Evolutionary conservation across 2,113 vertebrate genomes (phyloP).

Genomic region (Solenodon paradoxus): DNA sequence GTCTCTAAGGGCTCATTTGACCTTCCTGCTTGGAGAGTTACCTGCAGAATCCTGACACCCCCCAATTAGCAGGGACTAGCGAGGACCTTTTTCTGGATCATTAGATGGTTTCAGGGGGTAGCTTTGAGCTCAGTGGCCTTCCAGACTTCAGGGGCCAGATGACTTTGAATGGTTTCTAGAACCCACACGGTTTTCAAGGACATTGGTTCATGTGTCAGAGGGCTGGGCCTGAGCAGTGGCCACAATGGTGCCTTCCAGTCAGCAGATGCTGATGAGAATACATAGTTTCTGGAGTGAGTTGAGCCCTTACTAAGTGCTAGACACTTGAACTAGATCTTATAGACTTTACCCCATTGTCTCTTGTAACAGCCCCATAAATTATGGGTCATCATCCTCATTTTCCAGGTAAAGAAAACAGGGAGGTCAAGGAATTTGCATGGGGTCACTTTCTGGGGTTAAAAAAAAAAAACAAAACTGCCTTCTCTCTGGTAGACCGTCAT

Average conservation of each 20-base stretch:
- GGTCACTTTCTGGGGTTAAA: not conserved
- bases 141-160: not conserved
- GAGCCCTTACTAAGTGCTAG: not conserved
- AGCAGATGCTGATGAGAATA: not conserved
- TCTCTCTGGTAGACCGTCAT: not conserved
- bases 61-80: not conserved
- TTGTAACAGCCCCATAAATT: not conserved
- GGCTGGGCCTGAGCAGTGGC: not conserved
- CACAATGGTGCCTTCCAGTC: not conserved
- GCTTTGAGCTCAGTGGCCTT: not conserved
- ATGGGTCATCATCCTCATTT: not conserved
- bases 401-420: not conserved
- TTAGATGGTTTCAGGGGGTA: not conserved
- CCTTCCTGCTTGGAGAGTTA: not conserved
- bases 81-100: not conserved
- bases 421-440: not conserved
- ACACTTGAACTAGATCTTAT: not conserved
- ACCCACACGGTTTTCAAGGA: not conserved
- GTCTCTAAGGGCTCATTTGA: not conserved
- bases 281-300: not conserved
- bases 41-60: not conserved
- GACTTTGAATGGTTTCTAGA: not conserved
- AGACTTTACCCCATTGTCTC: not conserved
- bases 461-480: not conserved
- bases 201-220: not conserved